phyloP scores from a whole-genome alignment of 2,113 vertebrate species.

The Chiloscyllium plagiosum region DNA sequence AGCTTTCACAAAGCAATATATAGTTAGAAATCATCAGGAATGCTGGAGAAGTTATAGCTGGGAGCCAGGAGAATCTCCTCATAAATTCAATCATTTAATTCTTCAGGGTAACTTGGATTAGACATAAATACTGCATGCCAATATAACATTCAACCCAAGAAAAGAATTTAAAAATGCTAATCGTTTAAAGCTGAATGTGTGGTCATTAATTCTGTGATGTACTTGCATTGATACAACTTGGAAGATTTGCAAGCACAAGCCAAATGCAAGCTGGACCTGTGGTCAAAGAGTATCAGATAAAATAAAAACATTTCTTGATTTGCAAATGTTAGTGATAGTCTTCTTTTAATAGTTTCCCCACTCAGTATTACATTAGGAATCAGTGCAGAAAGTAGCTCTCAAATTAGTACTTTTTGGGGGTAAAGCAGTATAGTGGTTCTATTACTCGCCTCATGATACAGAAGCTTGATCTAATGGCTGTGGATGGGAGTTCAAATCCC shows the following conservation, averaged over 20 bases:
- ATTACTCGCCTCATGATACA: neutral
- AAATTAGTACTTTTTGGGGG: neutral
- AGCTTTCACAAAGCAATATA: neutral
- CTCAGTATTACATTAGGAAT: neutral
- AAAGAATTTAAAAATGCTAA: neutral
- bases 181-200: neutral
- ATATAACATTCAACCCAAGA: neutral
- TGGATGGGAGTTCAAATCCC: too few species aligned
- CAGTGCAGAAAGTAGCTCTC: neutral
- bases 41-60: neutral
- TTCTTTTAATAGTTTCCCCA: neutral
- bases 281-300: neutral
- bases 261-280: neutral
- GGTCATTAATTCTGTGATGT: neutral
- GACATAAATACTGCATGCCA: neutral
- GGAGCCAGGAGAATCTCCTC: neutral
- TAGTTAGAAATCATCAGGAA: neutral
- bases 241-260: neutral
- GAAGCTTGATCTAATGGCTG: neutral
- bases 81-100: neutral
- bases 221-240: neutral
- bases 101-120: neutral
- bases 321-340: neutral
- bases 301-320: neutral
- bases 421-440: neutral